phyloP scores from a whole-genome alignment of 2,113 vertebrate species.

The Dipodomys spectabilis region DNA sequence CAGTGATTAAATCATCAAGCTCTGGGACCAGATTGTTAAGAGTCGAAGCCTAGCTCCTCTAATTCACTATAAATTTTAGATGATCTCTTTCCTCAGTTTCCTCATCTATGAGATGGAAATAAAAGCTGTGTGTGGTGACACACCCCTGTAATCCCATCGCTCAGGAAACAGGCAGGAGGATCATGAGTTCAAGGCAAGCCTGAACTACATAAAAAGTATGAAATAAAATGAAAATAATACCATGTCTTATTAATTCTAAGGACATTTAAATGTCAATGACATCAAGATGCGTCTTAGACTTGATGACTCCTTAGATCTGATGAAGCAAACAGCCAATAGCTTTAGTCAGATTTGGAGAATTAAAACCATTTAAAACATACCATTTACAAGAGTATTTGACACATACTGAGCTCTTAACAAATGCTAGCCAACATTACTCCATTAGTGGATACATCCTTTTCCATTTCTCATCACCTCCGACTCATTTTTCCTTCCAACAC shows the following conservation, averaged over 20 bases:
- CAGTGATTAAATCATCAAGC: neutral
- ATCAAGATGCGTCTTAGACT: neutral
- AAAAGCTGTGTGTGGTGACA: neutral
- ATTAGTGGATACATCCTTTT: neutral
- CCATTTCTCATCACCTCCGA: neutral
- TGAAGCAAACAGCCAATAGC: neutral
- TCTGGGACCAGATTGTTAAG: neutral
- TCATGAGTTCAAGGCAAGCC: neutral
- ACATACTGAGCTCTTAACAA: neutral
- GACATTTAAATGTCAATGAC: neutral
- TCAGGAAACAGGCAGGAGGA: neutral
- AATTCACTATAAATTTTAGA: neutral
- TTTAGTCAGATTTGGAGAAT: neutral
- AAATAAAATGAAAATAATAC: no score
- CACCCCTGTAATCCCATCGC: neutral
- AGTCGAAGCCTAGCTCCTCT: neutral
- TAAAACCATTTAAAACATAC: neutral
- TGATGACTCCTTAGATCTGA: neutral
- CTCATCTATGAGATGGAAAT: neutral
- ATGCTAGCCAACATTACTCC: neutral
- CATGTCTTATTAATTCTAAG: neutral
- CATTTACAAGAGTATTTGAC: slow-evolving; percentile 3
- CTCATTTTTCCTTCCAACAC: slow-evolving; percentile 4
- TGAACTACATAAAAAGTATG: neutral
- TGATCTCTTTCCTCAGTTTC: neutral